A percentile compares a stretch with the other conserved stretches of the same genome.
Evolutionary conservation across 2,888 invertebrate species (phyloP).

Genomic region (Torymus aiolomorphi): DNA sequence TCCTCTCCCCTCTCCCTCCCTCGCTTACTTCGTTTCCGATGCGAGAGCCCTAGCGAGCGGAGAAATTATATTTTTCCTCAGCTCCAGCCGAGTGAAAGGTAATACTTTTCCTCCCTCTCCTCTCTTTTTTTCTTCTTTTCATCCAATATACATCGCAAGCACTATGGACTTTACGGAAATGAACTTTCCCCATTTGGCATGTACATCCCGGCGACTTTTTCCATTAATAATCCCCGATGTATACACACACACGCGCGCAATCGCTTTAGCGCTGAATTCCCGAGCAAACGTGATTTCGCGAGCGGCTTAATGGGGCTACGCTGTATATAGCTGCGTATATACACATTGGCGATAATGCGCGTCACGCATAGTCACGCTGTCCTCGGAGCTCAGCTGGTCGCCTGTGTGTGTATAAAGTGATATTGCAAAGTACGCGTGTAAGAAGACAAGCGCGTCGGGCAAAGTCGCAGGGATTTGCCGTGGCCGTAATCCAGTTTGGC

Average conservation of each 20-base stretch:
- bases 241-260: too few species aligned
- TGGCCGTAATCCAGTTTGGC: conserved; percentile 43
- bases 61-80: conserved; percentile 54
- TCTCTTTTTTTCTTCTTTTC: neutral
- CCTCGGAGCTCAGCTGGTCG: too few species aligned
- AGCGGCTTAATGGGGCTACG: too few species aligned
- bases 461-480: conserved; percentile 38
- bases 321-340: too few species aligned
- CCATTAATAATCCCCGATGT: neutral
- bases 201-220: neutral
- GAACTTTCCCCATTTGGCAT: conserved; percentile 9
- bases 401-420: too few species aligned
- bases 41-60: conserved; percentile 42
- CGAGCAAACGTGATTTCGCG: too few species aligned
- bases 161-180: neutral
- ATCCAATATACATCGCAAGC: conserved; percentile 5
- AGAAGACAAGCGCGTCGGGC: neutral
- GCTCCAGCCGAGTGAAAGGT: conserved; percentile 29
- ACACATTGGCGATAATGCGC: too few species aligned
- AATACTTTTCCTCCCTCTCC: conserved; percentile 32
- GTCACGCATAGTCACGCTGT: too few species aligned
- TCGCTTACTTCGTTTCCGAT: conserved; percentile 46
- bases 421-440: too few species aligned
- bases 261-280: too few species aligned
- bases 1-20: too few species aligned